These are phyloP conservation scores for Narcine bancroftii DNA, from an alignment of 2,113 vertebrate species.

Conservation along the genomic window DNA sequence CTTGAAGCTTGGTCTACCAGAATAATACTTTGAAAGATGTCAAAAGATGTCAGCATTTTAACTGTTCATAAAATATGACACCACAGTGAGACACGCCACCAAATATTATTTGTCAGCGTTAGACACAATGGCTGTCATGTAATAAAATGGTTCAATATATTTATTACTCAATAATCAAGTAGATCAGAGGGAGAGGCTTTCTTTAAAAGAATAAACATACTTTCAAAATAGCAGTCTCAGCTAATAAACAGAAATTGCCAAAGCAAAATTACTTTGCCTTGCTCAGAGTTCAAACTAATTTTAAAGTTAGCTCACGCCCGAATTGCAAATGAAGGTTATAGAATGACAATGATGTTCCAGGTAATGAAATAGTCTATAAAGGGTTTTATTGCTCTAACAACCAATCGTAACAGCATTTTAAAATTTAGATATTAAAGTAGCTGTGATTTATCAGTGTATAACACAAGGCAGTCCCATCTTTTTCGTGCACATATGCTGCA, in stretches of 20 bases:
- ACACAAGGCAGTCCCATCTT: background rate
- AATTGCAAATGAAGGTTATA: constrained; percentile 1
- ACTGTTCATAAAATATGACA: background rate
- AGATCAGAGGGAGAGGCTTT: background rate
- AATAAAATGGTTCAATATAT: background rate
- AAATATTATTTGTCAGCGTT: background rate
- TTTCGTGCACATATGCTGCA: background rate
- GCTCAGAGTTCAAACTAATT: background rate
- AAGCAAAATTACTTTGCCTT: background rate
- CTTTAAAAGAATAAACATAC: background rate
- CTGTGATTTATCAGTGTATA: background rate
- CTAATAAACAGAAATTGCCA: background rate
- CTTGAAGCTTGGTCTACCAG: background rate
- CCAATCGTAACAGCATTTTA: background rate
- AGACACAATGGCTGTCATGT: background rate
- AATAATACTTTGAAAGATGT: constrained; percentile 11
- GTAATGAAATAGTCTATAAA: background rate
- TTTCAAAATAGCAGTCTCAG: background rate
- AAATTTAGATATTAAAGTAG: background rate
- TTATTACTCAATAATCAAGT: background rate
- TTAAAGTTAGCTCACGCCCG: background rate
- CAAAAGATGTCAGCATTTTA: background rate
- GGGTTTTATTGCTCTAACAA: background rate
- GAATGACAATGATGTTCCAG: background rate
- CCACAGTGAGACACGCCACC: too few relatives aligned